Percentiles rank a stretch among this genome's conserved stretches.
phyloP scores from a whole-genome alignment of 2,888 invertebrate species.

The Temnothorax ravouxi region DNA sequence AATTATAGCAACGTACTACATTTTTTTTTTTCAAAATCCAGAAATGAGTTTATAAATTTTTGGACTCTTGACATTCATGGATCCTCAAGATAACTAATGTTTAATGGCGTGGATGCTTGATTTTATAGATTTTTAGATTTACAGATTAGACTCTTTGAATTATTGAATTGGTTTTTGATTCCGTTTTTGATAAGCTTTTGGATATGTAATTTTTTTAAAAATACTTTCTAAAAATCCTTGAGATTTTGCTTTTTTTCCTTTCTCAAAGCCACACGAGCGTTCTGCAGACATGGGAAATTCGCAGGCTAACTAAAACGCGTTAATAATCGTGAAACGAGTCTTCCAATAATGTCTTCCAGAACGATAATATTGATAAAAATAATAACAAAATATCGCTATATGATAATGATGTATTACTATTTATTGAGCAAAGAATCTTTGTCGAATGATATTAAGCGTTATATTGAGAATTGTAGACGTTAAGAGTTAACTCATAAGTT shows the following conservation, averaged over 20 bases:
- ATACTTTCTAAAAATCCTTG: background rate
- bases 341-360: constrained; percentile 84
- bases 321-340: constrained; percentile 78
- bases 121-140: background rate
- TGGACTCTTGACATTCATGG: background rate
- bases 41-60: background rate
- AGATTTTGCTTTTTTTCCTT: background rate
- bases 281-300: constrained; percentile 55
- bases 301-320: constrained; percentile 66
- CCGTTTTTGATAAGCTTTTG: background rate
- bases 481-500: constrained; percentile 74
- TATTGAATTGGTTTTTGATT: background rate
- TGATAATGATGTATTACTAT: constrained; percentile 65
- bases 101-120: background rate
- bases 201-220: background rate
- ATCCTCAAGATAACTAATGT: background rate
- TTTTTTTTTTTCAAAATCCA: background rate
- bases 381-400: constrained; percentile 54
- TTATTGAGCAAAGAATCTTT: constrained; percentile 71
- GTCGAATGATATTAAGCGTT: constrained; percentile 75
- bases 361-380: constrained; percentile 63
- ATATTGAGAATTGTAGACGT: constrained; percentile 72
- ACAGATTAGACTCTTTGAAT: background rate
- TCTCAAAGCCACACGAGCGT: constrained; percentile 25
- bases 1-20: background rate